Evolutionary conservation across 2,797 vertebrate species (phyloP).

Genomic region (Potorous gilbertii): DNA sequence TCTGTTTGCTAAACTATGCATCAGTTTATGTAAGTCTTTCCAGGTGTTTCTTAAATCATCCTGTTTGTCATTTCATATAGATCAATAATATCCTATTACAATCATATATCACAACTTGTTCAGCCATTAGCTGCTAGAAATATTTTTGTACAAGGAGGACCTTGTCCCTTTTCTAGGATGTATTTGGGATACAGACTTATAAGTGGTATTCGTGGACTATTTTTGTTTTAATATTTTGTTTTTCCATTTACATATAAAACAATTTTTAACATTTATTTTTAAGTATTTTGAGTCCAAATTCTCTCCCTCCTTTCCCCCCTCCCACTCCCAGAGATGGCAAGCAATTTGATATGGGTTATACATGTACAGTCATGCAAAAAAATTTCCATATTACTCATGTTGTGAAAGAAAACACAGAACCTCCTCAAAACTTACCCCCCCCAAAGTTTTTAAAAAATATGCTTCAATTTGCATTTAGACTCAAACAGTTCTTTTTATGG

Average conservation of each 20-base stretch:
- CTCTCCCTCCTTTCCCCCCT: neutral
- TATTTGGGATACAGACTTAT: no score
- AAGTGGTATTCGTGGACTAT: neutral
- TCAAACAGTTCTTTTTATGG: neutral
- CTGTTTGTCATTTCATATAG: no score
- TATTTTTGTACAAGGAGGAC: no score
- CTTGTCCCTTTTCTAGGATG: no score
- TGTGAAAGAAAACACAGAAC: neutral
- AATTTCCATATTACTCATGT: neutral
- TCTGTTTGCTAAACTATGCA: no score
- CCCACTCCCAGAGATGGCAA: neutral
- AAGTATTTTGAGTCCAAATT: neutral
- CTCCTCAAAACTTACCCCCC: no score
- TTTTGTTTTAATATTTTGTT: neutral
- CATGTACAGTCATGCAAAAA: neutral
- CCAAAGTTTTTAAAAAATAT: neutral
- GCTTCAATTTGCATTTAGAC: neutral
- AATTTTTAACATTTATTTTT: neutral
- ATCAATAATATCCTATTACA: no score
- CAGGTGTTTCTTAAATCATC: no score
- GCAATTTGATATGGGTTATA: neutral
- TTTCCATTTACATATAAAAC: neutral
- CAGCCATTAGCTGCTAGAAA: no score
- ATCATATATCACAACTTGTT: no score
- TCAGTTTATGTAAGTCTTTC: no score